Conservation (phyloP, 2,888 invertebrate species). For the Cancer borealis region DNA sequence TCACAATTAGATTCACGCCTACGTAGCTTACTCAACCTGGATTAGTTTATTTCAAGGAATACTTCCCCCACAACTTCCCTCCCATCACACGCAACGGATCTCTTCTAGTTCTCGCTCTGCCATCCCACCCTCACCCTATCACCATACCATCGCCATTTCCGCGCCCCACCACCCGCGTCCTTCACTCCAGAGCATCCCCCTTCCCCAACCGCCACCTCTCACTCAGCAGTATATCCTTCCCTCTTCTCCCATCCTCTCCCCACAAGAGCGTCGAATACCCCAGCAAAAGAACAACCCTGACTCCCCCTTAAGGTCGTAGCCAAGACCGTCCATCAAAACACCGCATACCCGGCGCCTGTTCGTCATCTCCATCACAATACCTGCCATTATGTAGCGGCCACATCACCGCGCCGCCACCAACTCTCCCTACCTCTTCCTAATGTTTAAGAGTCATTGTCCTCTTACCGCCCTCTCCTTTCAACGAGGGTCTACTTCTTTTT, state of each 20-base stretch:
- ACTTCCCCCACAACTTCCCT: background rate
- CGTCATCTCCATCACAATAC: conserved; percentile 71
- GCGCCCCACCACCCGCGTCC: background rate
- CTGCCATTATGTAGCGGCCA: conserved; percentile 59
- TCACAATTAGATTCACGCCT: background rate
- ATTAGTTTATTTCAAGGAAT: background rate
- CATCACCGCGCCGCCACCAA: conserved; percentile 41
- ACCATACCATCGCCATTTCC: conserved; percentile 31
- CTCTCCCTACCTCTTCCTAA: conserved; percentile 10
- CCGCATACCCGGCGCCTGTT: conserved; percentile 53
- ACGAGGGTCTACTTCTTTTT: background rate
- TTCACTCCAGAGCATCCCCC: background rate
- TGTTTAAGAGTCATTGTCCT: background rate
- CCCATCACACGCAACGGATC: background rate
- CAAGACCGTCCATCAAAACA: conserved; percentile 64
- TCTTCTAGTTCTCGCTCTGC: background rate
- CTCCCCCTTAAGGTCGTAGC: conserved; percentile 36
- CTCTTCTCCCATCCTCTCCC: conserved; percentile 17
- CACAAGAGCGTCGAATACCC: conserved; percentile 15
- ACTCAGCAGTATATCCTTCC: conserved; percentile 1
- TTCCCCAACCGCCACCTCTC: background rate
- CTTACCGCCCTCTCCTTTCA: conserved; percentile 42
- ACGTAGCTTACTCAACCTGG: background rate
- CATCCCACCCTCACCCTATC: background rate
- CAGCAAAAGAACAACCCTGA: background rate